A percentile compares a stretch with the other conserved stretches of the same genome.
Evolutionary conservation across 2,113 vertebrate genomes (phyloP).

Genomic region (Neoarius graeffei): DNA sequence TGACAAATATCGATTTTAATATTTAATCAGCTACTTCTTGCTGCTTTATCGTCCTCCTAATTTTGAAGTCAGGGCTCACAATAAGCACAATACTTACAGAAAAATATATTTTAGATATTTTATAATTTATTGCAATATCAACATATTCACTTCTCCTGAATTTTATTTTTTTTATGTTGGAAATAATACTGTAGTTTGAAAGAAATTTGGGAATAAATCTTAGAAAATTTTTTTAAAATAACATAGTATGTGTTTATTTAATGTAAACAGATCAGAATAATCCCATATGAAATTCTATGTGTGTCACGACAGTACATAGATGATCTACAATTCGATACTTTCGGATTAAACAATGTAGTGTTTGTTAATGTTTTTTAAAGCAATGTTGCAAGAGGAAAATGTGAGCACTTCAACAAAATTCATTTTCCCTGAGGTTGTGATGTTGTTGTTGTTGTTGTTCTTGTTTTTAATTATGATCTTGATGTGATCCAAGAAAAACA

Average conservation of each 20-base stretch:
- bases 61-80: neutral
- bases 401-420: neutral
- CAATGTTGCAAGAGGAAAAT: neutral
- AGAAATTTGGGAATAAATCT: neutral
- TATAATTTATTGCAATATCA: neutral
- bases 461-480: neutral
- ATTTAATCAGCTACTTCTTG: neutral
- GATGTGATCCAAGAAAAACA: neutral
- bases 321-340: neutral
- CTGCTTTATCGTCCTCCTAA: neutral
- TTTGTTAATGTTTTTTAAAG: neutral
- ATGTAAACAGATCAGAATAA: neutral
- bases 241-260: neutral
- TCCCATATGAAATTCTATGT: neutral
- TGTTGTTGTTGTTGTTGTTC: too few relatives aligned
- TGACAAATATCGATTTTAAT: neutral
- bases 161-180: neutral
- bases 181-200: neutral
- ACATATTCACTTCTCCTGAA: neutral
- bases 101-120: neutral
- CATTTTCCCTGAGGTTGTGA: neutral
- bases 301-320: neutral
- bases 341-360: neutral
- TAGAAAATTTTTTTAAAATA: neutral
- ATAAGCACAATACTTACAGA: neutral